Percentiles rank a stretch among this genome's conserved stretches.
Evolutionary conservation across 2,888 invertebrate genomes (phyloP).

Genomic region (Platynereis dumerilii): DNA sequence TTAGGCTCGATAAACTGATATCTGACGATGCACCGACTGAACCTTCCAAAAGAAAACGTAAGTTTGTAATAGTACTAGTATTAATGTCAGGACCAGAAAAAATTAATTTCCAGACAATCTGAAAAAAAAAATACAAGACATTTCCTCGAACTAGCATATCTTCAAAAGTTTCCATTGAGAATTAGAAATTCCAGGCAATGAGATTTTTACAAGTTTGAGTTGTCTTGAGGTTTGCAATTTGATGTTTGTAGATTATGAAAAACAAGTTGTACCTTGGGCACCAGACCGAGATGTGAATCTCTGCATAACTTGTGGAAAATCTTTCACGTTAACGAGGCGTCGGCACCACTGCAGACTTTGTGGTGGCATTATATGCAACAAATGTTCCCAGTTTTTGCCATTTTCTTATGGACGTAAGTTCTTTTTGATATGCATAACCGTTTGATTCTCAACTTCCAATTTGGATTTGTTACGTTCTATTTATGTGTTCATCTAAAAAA

Average conservation of each 20-base stretch:
- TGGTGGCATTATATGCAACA: slow-evolving; percentile 90
- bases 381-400: slow-evolving; percentile 86
- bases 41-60: slow-evolving; percentile 61
- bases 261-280: slow-evolving; percentile 84
- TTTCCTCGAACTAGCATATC: too few species aligned
- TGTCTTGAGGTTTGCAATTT: too few species aligned
- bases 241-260: slow-evolving; percentile 70
- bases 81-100: too few species aligned
- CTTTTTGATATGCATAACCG: not conserved
- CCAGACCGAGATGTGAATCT: slow-evolving; percentile 87
- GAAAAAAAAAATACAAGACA: too few species aligned
- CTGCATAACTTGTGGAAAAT: slow-evolving; percentile 89
- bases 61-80: too few species aligned
- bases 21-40: slow-evolving; percentile 73
- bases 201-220: too few species aligned
- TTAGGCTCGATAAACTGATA: slow-evolving; percentile 89
- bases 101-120: too few species aligned
- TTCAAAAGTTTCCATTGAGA: too few species aligned
- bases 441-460: too few species aligned
- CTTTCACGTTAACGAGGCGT: slow-evolving; percentile 82
- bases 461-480: too few species aligned
- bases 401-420: slow-evolving; percentile 73
- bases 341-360: slow-evolving; percentile 95
- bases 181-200: too few species aligned
- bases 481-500: too few species aligned